These are phyloP conservation scores for Paralichthys olivaceus DNA, from an alignment of 2,113 vertebrate genomes.

Conservation along the genomic window DNA sequence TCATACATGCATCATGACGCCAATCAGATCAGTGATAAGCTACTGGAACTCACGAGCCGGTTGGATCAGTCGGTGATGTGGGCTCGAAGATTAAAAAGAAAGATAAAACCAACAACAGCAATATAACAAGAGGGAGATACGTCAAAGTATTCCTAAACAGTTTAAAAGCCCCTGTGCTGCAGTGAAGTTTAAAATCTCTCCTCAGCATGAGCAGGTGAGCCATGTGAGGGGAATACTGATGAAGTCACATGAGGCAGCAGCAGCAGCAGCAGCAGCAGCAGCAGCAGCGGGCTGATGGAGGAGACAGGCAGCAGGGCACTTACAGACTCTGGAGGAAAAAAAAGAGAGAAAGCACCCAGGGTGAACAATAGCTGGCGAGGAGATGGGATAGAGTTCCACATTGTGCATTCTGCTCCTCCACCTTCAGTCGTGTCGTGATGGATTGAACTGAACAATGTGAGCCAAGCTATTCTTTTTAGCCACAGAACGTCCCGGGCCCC, in stretches of 20 bases:
- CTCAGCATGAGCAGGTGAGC: not conserved
- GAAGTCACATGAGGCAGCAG: constrained; percentile 45
- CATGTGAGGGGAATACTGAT: constrained; percentile 69
- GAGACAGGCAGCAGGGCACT: constrained; percentile 26
- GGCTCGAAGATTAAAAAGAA: not conserved
- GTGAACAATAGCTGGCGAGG: constrained; percentile 59
- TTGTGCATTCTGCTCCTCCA: constrained; percentile 64
- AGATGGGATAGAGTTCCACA: constrained; percentile 51
- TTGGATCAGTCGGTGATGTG: not conserved
- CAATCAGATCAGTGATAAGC: not conserved
- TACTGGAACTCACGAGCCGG: not conserved
- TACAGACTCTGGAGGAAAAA: not conserved
- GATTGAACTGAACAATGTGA: constrained; percentile 54
- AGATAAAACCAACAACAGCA: not conserved
- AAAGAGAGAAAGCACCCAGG: constrained; percentile 22
- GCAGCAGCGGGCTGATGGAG: constrained; percentile 36
- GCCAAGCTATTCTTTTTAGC: constrained; percentile 39
- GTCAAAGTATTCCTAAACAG: not conserved
- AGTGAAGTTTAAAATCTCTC: constrained; percentile 25
- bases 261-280: no score
- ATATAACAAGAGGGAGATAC: not conserved
- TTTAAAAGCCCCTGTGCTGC: constrained; percentile 36
- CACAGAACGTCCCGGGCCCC: not conserved
- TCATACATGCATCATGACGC: not conserved
- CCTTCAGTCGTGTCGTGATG: constrained; percentile 66